Evolutionary conservation across 2,888 invertebrate species (phyloP), one percentile per base, ranked within the genome.

Genomic region (Leucophenga maculata): DNA sequence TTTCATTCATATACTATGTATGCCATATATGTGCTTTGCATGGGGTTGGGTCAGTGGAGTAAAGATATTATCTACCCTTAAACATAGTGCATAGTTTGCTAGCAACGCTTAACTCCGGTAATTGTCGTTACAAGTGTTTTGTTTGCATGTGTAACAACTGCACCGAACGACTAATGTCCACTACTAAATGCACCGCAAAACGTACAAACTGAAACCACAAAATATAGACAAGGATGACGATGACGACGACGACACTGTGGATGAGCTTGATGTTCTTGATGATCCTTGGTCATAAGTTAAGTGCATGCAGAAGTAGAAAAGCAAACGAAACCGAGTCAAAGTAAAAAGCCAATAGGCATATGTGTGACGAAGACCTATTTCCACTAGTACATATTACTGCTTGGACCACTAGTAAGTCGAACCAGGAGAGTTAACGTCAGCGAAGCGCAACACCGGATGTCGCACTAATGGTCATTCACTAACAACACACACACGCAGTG

Each of bases 381-480:
- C 1, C 55, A 55, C 22, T 20, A 52, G 1, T 4, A 52, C 52
- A n/a, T n/a, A n/a, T n/a, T n/a, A 16, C 6, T 20, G 22, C 62
- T 46, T 46, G 14, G 14, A 31, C 16, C 1, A 31, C 6, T 11
- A 54, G 54, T 18, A 22, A 54, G 9, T 18, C 16, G 44, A 3
- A 16, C 4, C 39, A 18, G 60, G 39, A 22, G 39, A 55, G 55
- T 14, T 20, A 55, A 55, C 57, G 39, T 16, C 72, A 74, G 75
- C 78, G 73, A 78, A 72, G 77, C 78, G 84, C 83, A 82, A 80
- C 78, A 83, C 86, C 85, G 86, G 85, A 85, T 86, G 85, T 86
- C 86, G 79, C 85, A 86, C 86, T 85, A 86, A 85, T 85, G 86
- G 86, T 84, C 84, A 83, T 75, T 75, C 74, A 74, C 70, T 72